Base-by-base conservation (phyloP, 2,797 vertebrate genomes). In the Urosaurus nigricauda region DNA sequence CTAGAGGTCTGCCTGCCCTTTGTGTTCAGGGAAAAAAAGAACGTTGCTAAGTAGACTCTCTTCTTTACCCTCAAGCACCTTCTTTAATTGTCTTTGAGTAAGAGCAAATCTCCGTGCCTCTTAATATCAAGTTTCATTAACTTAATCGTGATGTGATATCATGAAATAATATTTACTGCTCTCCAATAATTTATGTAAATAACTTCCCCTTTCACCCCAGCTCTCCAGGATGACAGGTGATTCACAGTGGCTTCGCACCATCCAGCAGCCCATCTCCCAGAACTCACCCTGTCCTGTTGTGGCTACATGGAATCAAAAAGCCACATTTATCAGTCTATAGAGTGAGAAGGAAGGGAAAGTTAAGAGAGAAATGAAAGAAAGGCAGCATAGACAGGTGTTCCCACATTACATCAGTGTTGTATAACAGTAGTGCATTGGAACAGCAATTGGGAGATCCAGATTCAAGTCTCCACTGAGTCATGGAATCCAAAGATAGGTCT, bases 121-220 rank as follows among this genome's bases (percentile, higher is more conserved):
- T 94, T 95, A 92, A 94, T 95, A 95, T 92, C 90, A 90, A 93
- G 86, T 95, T 95, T 95, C 94, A 95, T 96, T 94, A 95, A 94
- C 90, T 94, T 94, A 94, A 96, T 95, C 93, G 91, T 90, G 87
- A 93, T 94, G 92, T 71, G 88, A 89, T 95, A 94, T 88, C 95
- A 78, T 90, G 93, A 94, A 95, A 94, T 94, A 95, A 95, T 96
- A 95, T 96, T 96, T 96, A 96, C 94, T 84, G 91, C 92, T 95
- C 93, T 95, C 94, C 92, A 94, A 94, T 94, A 95, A 96, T 95
- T 93, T 92, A 94, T 95, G 95, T 93, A 94, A 96, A 95, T 95
- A 95, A 86, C 87, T 94, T 94, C 89, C 93, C 94, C 95, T 95
- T 95, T 95, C 90, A 84, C 91, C 79, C 82, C 81, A 80, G 88